Percentiles rank a stretch among this genome's conserved stretches.
These are phyloP conservation scores for Nebria salina DNA, from an alignment of 2,888 invertebrate genomes.

Conservation along the genomic window DNA sequence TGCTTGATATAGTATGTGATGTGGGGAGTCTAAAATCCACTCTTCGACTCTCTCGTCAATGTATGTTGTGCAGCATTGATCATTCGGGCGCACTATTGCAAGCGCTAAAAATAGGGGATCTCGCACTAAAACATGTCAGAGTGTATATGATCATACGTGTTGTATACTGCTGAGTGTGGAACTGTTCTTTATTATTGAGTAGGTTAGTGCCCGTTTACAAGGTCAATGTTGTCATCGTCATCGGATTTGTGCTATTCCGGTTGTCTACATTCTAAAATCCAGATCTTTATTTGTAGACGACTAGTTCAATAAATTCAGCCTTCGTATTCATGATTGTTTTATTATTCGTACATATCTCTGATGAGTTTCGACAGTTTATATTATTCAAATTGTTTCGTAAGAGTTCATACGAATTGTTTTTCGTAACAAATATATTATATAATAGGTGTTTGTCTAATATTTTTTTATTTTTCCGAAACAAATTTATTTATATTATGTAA, in stretches of 20 bases:
- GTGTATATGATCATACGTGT: constrained; percentile 7
- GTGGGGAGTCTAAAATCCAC: not conserved
- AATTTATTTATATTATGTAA: too few relatives aligned
- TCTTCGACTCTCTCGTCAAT: constrained; percentile 2
- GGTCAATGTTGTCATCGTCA: constrained; percentile 49
- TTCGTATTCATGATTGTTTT: too few relatives aligned
- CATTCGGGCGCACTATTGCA: not conserved
- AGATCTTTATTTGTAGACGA: not conserved
- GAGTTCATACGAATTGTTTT: too few relatives aligned
- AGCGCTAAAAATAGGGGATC: constrained; percentile 10
- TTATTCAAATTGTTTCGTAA: too few relatives aligned
- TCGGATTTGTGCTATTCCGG: not conserved
- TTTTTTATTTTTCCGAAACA: too few relatives aligned
- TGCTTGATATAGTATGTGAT: not conserved
- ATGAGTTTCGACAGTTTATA: too few relatives aligned
- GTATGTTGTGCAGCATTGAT: not conserved
- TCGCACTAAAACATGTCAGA: constrained; percentile 6
- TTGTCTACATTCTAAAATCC: not conserved
- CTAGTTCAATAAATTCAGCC: too few relatives aligned
- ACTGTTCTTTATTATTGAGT: constrained; percentile 43
- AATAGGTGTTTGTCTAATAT: too few relatives aligned
- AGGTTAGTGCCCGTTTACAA: constrained; percentile 55
- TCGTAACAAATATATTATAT: too few relatives aligned
- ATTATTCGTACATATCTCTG: too few relatives aligned
- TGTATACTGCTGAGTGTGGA: constrained; percentile 12